Evolutionary conservation across 2,113 vertebrate species (phyloP), one percentile per base, ranked within the genome.

Genomic region (Corydoras maculifer): DNA sequence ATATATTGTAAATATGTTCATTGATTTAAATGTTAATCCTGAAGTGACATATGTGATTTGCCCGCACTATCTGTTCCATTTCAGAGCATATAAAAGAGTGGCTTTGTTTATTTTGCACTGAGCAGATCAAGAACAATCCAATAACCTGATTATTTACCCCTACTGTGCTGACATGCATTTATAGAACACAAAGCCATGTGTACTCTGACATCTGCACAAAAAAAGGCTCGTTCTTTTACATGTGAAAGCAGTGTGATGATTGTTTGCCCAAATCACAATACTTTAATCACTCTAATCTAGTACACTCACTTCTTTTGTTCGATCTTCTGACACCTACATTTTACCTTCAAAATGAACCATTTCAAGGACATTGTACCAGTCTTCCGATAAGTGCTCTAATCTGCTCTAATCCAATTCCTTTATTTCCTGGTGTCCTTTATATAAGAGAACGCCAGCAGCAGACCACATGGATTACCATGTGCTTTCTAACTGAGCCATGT

Each of bases 91-190:
- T 32, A 18, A 59, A 75, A 59, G 51, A 73, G 66, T 69, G 53
- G 4, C 13, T 18, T 15, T 25, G 14, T 62, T 74, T 72, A 32
- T 60, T 50, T 68, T 31, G 58, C 2, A 55, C 35, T 55, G 43
- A 15, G 60, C n/a, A 50, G 31, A 59, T 69, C 35, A 78, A 31
- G 51, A 51, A 57, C 35, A 70, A 63, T 62, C 60, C 66, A 69
- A 43, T 78, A 75, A 62, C 66, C 65, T 64, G 68, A 59, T 75
- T 66, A 43, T 61, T 66, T 29, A 32, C 32, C 32, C 67, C 48
- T 53, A 15, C 18, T 61, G 9, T 63, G 31, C 59, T 70, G 54
- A 58, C 25, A 55, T n/a, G 31, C 29, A 11, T 4, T 51, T 62
- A 57, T 31, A 59, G 31, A 51, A 70, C 59, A 57, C 32, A 64